Conservation (phyloP, 2,888 invertebrate genomes). For the Mesorhabditis sp. region DNA sequence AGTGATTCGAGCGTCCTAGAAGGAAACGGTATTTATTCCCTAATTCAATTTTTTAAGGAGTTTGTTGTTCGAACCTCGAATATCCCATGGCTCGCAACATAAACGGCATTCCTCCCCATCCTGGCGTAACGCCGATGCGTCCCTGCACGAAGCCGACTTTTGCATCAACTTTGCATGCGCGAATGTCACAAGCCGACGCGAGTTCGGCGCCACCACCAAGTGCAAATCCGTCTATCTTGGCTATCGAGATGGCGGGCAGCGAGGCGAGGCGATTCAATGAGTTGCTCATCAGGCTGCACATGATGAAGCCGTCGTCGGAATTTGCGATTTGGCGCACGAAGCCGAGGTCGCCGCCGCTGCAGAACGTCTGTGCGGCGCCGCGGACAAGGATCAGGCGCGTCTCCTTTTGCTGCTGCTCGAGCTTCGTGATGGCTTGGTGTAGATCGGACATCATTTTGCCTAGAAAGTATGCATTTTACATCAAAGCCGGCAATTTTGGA, state of each 20-base stretch:
- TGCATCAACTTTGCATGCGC: background rate
- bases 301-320: conserved; percentile 58
- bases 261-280: conserved; percentile 54
- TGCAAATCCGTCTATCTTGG: conserved; percentile 7
- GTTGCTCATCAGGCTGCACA: conserved; percentile 63
- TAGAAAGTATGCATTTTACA: no score
- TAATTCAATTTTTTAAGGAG: no score
- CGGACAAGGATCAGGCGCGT: conserved; percentile 61
- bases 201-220: conserved; percentile 4
- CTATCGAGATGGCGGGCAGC: conserved; percentile 62
- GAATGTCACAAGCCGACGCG: background rate
- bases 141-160: conserved; percentile 8
- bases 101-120: conserved; percentile 2
- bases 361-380: conserved; percentile 62
- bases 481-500: no score
- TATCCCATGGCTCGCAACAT: conserved; percentile 1
- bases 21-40: no score
- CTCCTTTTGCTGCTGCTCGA: background rate
- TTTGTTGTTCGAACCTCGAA: background rate
- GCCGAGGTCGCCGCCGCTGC: conserved; percentile 64
- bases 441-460: background rate
- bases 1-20: background rate
- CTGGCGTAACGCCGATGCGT: conserved; percentile 6
- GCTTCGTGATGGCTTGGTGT: background rate
- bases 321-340: conserved; percentile 57